Percentiles rank a stretch among this genome's conserved stretches.
Evolutionary conservation across 2,797 vertebrate genomes (phyloP).

Genomic region (Pseudocheirus occidentalis): DNA sequence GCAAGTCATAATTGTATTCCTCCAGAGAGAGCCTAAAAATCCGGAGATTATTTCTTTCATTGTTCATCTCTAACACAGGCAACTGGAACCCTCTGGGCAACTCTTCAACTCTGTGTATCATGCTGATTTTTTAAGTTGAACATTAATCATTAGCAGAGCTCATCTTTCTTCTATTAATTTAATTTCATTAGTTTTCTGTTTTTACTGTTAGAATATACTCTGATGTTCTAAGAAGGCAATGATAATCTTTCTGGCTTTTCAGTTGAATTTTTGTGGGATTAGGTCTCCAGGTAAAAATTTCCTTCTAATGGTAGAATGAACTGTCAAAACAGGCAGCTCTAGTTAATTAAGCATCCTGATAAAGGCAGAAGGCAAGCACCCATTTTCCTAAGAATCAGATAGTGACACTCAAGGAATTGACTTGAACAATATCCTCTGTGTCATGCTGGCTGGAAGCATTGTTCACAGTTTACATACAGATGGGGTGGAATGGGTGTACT

Average conservation of each 20-base stretch:
- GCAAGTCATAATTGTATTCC: conserved; percentile 44
- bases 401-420: background rate
- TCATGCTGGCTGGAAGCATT: background rate
- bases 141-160: conserved; percentile 57
- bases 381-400: background rate
- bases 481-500: background rate
- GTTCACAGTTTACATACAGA: background rate
- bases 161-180: conserved; percentile 59
- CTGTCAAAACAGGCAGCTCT: background rate
- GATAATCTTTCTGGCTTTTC: background rate
- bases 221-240: conserved; percentile 9
- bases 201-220: conserved; percentile 12
- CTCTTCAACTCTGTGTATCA: conserved; percentile 36
- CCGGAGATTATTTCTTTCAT: background rate
- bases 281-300: background rate
- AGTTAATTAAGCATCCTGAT: background rate
- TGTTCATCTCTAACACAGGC: background rate
- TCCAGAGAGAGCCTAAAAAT: background rate
- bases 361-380: background rate
- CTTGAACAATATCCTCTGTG: background rate
- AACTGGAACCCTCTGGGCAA: conserved; percentile 42
- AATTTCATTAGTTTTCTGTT: conserved; percentile 56
- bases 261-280: background rate
- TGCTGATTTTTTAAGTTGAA: conserved; percentile 56
- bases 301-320: background rate